A percentile compares a stretch with the other conserved stretches of the same genome.
These are phyloP conservation scores for Hyperoplus immaculatus DNA, from an alignment of 2,797 vertebrate genomes.

Conservation along the genomic window DNA sequence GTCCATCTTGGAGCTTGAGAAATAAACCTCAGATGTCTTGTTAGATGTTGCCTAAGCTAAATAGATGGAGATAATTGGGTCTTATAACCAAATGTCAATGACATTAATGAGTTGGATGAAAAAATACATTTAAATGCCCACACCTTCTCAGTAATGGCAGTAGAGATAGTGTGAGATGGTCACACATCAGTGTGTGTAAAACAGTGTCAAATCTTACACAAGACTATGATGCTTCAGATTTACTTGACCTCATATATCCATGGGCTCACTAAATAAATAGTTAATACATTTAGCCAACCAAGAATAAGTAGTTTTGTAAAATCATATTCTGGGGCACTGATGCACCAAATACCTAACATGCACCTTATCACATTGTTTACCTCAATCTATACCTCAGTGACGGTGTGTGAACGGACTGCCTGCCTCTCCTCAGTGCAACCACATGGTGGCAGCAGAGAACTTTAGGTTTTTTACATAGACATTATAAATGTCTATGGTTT, in stretches of 20 bases:
- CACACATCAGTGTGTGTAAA: background rate
- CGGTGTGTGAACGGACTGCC: background rate
- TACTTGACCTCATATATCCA: no score
- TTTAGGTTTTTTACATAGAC: conserved; percentile 27
- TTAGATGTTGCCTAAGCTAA: no score
- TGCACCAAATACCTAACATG: background rate
- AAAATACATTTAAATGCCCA: background rate
- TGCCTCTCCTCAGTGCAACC: conserved; percentile 24
- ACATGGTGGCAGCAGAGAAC: conserved; percentile 74
- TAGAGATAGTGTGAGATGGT: background rate
- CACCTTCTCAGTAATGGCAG: background rate
- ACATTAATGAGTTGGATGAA: background rate
- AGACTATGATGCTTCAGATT: background rate
- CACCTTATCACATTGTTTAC: background rate
- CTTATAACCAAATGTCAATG: background rate
- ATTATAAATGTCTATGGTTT: no score
- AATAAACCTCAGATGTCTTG: no score
- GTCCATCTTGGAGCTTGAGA: no score
- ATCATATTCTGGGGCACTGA: background rate
- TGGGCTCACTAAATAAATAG: no score
- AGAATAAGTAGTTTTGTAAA: background rate
- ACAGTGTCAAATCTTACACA: background rate
- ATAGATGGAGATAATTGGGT: no score
- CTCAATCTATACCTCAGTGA: background rate
- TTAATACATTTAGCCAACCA: background rate